Percentiles rank a stretch among this genome's conserved stretches.
These are phyloP conservation scores for Thomomys bottae DNA, from an alignment of 2,113 vertebrate species.

Conservation along the genomic window DNA sequence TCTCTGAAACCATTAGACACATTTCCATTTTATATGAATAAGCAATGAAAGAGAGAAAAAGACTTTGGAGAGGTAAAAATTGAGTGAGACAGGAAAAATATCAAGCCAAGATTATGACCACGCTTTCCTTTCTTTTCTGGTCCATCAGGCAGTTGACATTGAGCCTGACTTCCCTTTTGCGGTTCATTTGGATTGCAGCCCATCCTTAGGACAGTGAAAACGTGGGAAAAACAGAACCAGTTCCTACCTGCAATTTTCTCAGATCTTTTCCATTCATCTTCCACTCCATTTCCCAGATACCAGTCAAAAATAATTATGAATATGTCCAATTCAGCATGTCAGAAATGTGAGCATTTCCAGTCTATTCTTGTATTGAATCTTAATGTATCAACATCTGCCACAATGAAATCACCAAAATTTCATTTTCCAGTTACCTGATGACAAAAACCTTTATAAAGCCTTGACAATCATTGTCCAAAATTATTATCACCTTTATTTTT, in stretches of 20 bases:
- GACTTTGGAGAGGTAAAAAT: background rate
- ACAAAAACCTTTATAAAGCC: background rate
- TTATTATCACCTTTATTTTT: background rate
- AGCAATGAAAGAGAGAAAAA: background rate
- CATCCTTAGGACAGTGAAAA: background rate
- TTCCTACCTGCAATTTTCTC: background rate
- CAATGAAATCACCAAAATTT: background rate
- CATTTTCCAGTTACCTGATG: background rate
- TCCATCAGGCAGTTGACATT: accelerated
- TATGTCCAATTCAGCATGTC: no score
- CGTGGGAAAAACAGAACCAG: background rate
- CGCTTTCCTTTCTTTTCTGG: background rate
- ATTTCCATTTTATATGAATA: background rate
- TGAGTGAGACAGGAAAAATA: background rate
- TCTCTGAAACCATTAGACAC: background rate
- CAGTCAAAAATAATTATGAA: background rate
- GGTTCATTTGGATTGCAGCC: background rate
- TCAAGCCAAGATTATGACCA: background rate
- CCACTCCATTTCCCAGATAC: background rate
- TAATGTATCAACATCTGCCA: background rate
- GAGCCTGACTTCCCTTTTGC: background rate
- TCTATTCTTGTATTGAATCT: background rate
- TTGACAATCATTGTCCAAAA: background rate
- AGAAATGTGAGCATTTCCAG: background rate
- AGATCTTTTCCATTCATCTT: background rate